A percentile compares a stretch with the other conserved stretches of the same genome.
These are phyloP conservation scores for Epinephelus malabaricus DNA, from an alignment of 2,797 vertebrate genomes.

Conservation along the genomic window DNA sequence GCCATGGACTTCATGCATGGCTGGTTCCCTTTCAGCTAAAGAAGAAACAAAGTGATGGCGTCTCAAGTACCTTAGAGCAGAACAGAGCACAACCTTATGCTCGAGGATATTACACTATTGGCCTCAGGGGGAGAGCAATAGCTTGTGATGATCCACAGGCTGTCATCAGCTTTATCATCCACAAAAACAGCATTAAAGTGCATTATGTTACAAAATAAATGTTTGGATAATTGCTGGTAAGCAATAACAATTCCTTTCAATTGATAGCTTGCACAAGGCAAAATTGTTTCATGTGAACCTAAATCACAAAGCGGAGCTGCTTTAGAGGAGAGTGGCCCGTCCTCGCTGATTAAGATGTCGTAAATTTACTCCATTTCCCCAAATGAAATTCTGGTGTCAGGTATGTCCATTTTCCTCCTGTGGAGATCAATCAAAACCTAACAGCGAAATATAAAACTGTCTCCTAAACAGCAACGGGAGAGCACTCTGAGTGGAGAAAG, in stretches of 20 bases:
- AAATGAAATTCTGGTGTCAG: constrained; percentile 57
- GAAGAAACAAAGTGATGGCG: constrained; percentile 38
- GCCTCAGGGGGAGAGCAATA: constrained; percentile 7
- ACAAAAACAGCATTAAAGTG: constrained; percentile 13
- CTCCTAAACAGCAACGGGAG: constrained; percentile 36
- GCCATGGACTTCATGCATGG: constrained; percentile 51
- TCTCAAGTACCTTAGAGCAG: constrained; percentile 5
- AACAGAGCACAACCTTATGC: constrained; percentile 23
- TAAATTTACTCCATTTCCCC: constrained; percentile 59
- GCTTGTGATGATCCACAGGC: constrained; percentile 9
- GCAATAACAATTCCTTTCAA: constrained; percentile 33
- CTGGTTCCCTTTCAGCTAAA: constrained; percentile 36
- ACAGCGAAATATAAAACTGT: constrained; percentile 54
- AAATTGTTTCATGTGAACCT: constrained; percentile 30
- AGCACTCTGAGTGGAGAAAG: constrained; percentile 17
- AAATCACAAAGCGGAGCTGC: constrained; percentile 45
- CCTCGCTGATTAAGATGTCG: constrained; percentile 52
- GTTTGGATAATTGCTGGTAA: constrained; percentile 36
- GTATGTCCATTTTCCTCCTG: constrained; percentile 36
- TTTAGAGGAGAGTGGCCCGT: constrained; percentile 29
- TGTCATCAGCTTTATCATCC: constrained; percentile 19
- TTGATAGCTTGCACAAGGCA: constrained; percentile 18
- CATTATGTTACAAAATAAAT: constrained; percentile 22
- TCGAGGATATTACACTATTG: not conserved
- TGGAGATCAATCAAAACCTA: constrained; percentile 58